phyloP scores from a whole-genome alignment of 2,113 vertebrate species.

The Campylomormyrus numenius region DNA sequence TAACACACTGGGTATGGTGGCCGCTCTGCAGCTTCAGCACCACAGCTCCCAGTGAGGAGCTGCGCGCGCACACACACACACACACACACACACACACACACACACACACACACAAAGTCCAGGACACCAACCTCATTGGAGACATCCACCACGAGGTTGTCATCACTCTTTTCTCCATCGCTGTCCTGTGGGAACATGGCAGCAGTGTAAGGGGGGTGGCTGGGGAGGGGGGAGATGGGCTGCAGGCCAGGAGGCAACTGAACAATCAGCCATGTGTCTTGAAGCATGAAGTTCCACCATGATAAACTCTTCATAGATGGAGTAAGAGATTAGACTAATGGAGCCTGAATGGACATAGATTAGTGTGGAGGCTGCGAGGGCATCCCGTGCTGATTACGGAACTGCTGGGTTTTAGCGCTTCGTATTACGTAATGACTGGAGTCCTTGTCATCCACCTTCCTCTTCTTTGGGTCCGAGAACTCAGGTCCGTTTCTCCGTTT shows the following conservation, averaged over 20 bases:
- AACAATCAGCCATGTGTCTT: neutral
- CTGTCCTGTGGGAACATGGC: conserved; percentile 65
- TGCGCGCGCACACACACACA: too few relatives aligned
- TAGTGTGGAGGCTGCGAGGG: neutral
- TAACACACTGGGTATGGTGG: neutral
- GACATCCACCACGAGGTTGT: conserved; percentile 78
- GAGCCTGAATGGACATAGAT: neutral
- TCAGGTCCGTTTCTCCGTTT: conserved; percentile 76
- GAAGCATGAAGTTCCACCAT: neutral
- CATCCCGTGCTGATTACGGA: neutral
- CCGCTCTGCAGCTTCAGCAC: neutral
- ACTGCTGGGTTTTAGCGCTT: neutral
- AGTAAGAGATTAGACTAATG: neutral
- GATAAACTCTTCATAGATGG: neutral
- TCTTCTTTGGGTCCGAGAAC: conserved; percentile 74
- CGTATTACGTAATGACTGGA: conserved; percentile 73
- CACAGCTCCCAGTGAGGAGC: neutral
- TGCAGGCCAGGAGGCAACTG: neutral
- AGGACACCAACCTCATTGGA: conserved; percentile 69
- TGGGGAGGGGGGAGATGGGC: neutral
- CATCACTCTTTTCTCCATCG: conserved; percentile 74
- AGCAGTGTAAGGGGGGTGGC: neutral
- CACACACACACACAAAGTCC: neutral
- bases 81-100: too few relatives aligned
- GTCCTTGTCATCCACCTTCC: conserved; percentile 79